Conservation (phyloP, 2,797 vertebrate genomes). For the Harpagifer antarcticus region DNA sequence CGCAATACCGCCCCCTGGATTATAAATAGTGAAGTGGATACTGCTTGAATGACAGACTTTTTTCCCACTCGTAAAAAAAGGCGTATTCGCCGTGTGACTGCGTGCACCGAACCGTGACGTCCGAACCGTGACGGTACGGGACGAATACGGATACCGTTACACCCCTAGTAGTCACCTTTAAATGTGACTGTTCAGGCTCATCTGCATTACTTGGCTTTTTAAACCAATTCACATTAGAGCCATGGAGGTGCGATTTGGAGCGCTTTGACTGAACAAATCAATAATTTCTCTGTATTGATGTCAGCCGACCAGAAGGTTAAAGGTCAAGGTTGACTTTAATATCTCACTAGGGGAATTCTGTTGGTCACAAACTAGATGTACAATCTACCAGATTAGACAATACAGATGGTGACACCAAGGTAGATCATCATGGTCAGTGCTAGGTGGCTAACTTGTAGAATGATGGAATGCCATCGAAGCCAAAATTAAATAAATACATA, state of each 20-base stretch:
- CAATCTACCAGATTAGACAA: constrained; percentile 10
- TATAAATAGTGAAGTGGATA: too few relatives aligned
- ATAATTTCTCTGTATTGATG: not conserved
- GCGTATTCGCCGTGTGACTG: too few relatives aligned
- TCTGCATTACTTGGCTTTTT: constrained; percentile 36
- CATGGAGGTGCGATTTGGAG: not conserved
- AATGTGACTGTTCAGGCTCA: constrained; percentile 25
- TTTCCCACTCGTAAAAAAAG: too few relatives aligned
- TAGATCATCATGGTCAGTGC: too few relatives aligned
- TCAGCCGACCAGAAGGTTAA: not conserved
- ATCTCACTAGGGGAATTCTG: constrained; percentile 15
- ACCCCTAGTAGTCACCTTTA: constrained; percentile 37
- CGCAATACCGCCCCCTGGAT: too few relatives aligned
- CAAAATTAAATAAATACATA: too few relatives aligned
- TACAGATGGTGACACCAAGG: not conserved
- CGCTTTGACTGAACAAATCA: constrained; percentile 7
- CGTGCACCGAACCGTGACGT: too few relatives aligned
- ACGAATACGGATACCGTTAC: too few relatives aligned
- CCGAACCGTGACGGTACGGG: too few relatives aligned
- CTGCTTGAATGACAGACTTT: too few relatives aligned
- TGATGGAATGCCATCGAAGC: too few relatives aligned
- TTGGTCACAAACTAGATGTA: constrained; percentile 26
- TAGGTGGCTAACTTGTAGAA: not conserved
- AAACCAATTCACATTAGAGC: not conserved
- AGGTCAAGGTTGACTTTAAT: constrained; percentile 25